Evolutionary conservation across 2,888 invertebrate species (phyloP).

Genomic region (Lymantria monacha): DNA sequence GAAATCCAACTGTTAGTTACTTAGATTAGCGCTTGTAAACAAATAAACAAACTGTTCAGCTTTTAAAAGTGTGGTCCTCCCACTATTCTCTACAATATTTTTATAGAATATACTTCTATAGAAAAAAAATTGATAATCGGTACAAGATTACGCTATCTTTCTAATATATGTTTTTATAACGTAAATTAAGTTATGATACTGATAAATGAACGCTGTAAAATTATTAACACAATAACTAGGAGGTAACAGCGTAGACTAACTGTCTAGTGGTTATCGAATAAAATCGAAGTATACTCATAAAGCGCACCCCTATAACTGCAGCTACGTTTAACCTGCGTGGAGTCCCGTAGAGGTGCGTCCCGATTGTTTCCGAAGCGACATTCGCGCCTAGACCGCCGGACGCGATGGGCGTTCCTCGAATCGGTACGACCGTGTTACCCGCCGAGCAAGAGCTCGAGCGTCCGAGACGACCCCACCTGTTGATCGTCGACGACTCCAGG

Average conservation of each 20-base stretch:
- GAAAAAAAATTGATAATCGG: no score
- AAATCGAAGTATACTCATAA: slow-evolving; percentile 28
- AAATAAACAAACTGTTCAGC: no score
- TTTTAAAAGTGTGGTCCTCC: no score
- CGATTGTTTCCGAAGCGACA: slow-evolving; percentile 43
- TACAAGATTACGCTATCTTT: no score
- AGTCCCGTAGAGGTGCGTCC: slow-evolving; percentile 24
- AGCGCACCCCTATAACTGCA: slow-evolving; percentile 30
- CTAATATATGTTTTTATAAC: no score
- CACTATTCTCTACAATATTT: no score
- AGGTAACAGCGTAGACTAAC: neutral
- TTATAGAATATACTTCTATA: no score
- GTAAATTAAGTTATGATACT: no score
- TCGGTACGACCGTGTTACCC: slow-evolving; percentile 53
- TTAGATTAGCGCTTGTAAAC: no score
- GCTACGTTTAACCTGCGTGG: slow-evolving; percentile 28
- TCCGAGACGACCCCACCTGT: slow-evolving; percentile 71
- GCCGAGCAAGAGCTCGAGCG: slow-evolving; percentile 57
- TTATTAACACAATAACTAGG: neutral
- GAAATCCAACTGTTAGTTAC: no score
- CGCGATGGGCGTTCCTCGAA: slow-evolving; percentile 74
- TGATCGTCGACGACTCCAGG: slow-evolving; percentile 75
- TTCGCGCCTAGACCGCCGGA: slow-evolving; percentile 74
- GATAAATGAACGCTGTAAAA: no score
- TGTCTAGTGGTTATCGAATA: slow-evolving; percentile 13